phyloP scores from a whole-genome alignment of 2,888 invertebrate species.

The Stegophylla sp. region DNA sequence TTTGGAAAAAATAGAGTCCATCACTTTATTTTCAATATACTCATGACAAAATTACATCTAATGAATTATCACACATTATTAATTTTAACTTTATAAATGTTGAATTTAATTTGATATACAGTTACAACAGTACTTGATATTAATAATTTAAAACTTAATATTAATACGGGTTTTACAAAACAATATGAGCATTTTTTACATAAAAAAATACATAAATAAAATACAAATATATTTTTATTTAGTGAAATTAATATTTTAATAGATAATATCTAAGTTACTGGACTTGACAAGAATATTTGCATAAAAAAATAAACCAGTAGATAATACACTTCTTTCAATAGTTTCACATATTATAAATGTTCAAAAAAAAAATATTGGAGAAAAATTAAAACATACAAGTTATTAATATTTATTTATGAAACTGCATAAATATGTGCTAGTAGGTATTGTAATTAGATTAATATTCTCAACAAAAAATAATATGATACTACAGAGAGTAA shows the following conservation, averaged over 20 bases:
- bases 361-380: background rate
- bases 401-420: background rate
- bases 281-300: background rate
- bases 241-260: background rate
- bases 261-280: background rate
- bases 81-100: background rate
- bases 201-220: background rate
- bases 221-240: conserved; percentile 9
- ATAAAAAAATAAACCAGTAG: conserved; percentile 10
- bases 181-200: conserved; percentile 19
- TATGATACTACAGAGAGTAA: background rate
- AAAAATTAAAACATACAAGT: conserved; percentile 15
- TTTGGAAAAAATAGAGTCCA: conserved; percentile 30
- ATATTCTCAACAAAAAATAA: background rate
- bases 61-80: conserved; percentile 1
- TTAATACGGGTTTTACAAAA: conserved; percentile 7
- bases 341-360: too few relatives aligned
- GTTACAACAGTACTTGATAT: background rate
- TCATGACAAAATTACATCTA: background rate
- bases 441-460: too few relatives aligned
- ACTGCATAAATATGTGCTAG: conserved; percentile 6
- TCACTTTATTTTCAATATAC: conserved; percentile 30
- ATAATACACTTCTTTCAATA: background rate
- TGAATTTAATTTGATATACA: conserved; percentile 11
- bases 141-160: conserved; percentile 29